A percentile compares a stretch with the other conserved stretches of the same genome.
phyloP scores from a whole-genome alignment of 2,797 vertebrate species.

The Peromyscus melanophrys region DNA sequence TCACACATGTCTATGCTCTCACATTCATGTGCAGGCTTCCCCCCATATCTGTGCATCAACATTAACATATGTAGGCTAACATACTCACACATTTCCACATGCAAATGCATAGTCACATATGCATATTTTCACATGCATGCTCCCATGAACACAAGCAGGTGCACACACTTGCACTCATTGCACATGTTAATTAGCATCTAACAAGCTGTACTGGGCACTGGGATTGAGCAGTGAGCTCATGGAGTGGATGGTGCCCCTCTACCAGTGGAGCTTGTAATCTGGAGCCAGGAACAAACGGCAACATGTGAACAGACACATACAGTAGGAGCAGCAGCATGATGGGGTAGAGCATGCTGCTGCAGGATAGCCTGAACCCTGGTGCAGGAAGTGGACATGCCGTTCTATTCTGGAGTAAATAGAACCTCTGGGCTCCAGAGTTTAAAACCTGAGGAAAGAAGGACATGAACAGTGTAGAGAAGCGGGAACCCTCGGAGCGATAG shows the following conservation, averaged over 20 bases:
- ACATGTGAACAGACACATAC: accelerated
- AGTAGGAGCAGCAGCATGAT: neutral
- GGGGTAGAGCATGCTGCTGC: neutral
- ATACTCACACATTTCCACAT: neutral
- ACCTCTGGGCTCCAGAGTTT: accelerated
- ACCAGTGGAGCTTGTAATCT: accelerated
- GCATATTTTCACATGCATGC: neutral
- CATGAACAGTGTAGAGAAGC: neutral
- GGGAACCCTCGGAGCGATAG: neutral
- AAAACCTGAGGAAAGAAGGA: neutral
- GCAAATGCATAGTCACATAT: too few relatives aligned
- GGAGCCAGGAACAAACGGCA: neutral
- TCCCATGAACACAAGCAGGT: neutral
- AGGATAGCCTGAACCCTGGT: too few relatives aligned
- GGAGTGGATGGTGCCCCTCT: neutral
- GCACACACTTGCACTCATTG: neutral
- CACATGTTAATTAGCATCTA: accelerated
- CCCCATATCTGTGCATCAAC: neutral
- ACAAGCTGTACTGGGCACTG: accelerated
- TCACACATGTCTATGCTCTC: neutral
- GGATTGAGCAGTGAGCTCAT: neutral
- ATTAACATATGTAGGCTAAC: neutral
- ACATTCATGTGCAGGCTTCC: neutral
- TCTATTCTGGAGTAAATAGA: neutral
- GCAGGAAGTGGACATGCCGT: accelerated